A percentile compares a stretch with the other conserved stretches of the same genome.
phyloP scores from a whole-genome alignment of 1,140 invertebrate genomes.

The Drosophila ananassae region DNA sequence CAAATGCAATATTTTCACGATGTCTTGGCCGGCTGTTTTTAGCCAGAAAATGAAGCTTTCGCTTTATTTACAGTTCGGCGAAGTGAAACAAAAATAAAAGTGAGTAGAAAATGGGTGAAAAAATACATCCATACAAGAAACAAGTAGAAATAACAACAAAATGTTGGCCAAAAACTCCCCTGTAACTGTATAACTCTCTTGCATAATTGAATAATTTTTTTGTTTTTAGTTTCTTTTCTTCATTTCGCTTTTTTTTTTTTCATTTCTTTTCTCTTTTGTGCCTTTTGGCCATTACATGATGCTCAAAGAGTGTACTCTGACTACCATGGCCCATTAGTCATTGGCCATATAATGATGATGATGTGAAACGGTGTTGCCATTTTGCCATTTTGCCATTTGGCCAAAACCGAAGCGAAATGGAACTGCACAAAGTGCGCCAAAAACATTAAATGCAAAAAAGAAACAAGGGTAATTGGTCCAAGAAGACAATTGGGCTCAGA shows the following conservation, averaged over 20 bases:
- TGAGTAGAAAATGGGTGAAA: neutral
- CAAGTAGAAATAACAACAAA: conserved; percentile 57
- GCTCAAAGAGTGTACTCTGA: conserved; percentile 12
- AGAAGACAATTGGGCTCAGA: neutral
- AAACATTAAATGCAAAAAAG: neutral
- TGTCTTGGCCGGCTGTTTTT: conserved; percentile 6
- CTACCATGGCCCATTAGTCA: conserved; percentile 56
- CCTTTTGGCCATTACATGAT: conserved; percentile 67
- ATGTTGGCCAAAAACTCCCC: conserved; percentile 46
- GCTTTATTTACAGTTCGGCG: conserved; percentile 28
- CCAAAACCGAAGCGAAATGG: neutral
- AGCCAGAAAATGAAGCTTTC: conserved; percentile 30
- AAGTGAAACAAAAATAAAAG: conserved; percentile 12
- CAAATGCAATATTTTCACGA: conserved; percentile 40
- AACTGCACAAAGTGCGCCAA: neutral
- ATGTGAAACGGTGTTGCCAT: conserved; percentile 34
- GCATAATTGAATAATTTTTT: conserved; percentile 55
- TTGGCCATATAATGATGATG: conserved; percentile 48
- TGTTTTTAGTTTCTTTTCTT: conserved; percentile 40
- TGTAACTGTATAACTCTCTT: conserved; percentile 43
- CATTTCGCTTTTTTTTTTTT: conserved; percentile 37
- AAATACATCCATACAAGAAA: conserved; percentile 1
- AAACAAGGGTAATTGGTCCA: neutral
- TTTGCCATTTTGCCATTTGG: neutral
- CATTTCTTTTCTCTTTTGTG: conserved; percentile 30